Evolutionary conservation across 2,113 vertebrate genomes (phyloP), one percentile per base, ranked within the genome.

Genomic region (Chloroceryle aenea): DNA sequence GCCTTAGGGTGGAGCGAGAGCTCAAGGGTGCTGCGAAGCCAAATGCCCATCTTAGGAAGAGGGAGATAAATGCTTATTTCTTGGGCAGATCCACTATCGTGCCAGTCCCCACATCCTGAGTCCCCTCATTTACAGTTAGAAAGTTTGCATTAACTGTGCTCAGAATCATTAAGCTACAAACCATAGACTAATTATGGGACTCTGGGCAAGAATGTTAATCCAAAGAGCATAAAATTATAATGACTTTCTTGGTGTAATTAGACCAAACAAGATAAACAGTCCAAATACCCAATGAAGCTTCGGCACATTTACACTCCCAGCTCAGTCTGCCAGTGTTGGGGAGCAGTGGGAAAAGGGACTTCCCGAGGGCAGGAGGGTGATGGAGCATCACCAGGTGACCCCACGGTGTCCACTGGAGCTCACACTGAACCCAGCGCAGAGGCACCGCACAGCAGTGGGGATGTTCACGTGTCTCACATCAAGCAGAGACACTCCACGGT

Each of bases 191-290:
- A 98, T 97, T 96, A 93, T 27, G 27, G 47, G 64, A 89, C 96
- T 97, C 90, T 80, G 40, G 91, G 97, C 96, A 94, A 96, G 95
- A 96, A 85, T 14, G 26, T 95, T 95, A 71, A 97, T 97, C 96
- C 97, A 89, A 94, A 96, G 93, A 93, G 94, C 93, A 94, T 96
- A 95, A 95, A 98, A 97, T 95, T 79, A 75, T 96, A 97, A 97
- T 95, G 87, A 93, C 96, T 97, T 87, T 52, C 93, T 91, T 91
- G 96, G 93, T 90, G 6, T 93, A 97, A 98, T 95, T 88, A 96
- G 96, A 96, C 95, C 96, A 93, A 97, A 95, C 86, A 81, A 90
- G 97, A 95, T 12, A 95, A 97, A 90, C 76, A 79, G 73, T 38
- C 77, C 86, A 90, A 90, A 92, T 0, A 87, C 45, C 61, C 74